Base-by-base conservation (phyloP, 2,888 invertebrate species). In the Urechis unicinctus region DNA sequence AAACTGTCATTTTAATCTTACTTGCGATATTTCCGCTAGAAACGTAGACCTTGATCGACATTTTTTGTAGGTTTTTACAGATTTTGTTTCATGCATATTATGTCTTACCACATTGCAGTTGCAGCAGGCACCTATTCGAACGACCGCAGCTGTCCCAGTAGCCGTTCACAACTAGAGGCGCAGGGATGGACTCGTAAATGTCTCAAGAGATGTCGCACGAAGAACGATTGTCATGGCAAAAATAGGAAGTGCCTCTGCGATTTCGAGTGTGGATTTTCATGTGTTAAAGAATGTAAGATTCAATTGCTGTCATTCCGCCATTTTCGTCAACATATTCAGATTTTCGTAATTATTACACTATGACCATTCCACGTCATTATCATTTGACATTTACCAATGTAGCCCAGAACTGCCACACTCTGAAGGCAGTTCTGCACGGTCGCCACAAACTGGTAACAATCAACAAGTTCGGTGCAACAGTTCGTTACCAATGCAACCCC, bases 231-330 rank as follows among this genome's bases (percentile, higher is more conserved):
- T 79, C 92, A 93, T 79, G 94, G 94, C 74, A 89, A 91, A 80
- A 90, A 91, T 82, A 94, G 95, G 81, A 88, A 92, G 74, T 98
- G 97, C 75, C 83, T 94, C 61, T 98, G 97, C 76, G 97, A 98
- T 74, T 96, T 95, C 49, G 78, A 78, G 1, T 97, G 97, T 73
- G 97, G 97, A 56, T 88, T 92, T 86, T 94, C 94, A 53, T 98
- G 97, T 79, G 93, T 97, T 66, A 95, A 96, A 78, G 94, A 93
- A 77, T 91, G 93, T 92, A 68, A 82, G 82, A n/a, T n/a, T n/a
- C n/a, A n/a, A n/a, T n/a, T n/a, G n/a, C n/a, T 51, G 1, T 51
- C 3, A 41, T n/a, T 13, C 3, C 9, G 9, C 28, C 25, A 3
- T 3, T 22, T 26, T 49, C 28, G 29, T 28, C 22, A 29, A 49